Conservation (phyloP, 2,888 invertebrate genomes). For the Rhagium mordax region DNA sequence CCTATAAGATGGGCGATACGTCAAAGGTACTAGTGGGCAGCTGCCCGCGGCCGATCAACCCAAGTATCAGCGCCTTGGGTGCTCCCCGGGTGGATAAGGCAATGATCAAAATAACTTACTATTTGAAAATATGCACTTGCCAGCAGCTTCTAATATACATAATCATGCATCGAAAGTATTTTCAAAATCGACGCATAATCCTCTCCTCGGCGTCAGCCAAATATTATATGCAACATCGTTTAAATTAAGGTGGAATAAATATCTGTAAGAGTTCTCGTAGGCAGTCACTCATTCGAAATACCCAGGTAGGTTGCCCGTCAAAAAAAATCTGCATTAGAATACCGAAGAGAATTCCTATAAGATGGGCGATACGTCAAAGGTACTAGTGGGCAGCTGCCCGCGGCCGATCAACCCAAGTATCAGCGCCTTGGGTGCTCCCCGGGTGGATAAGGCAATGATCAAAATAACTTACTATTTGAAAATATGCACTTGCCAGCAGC, state of each 20-base stretch:
- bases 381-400: constrained; percentile 49
- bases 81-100: constrained; percentile 40
- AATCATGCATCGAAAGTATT: too few species aligned
- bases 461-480: too few species aligned
- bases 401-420: constrained; percentile 40
- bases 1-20: constrained; percentile 42
- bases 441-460: too few species aligned
- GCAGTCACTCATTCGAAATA: neutral
- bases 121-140: too few species aligned
- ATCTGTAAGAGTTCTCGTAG: neutral
- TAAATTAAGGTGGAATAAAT: neutral
- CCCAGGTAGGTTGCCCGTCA: constrained; percentile 9
- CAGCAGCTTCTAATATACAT: too few species aligned
- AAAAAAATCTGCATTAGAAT: constrained; percentile 41
- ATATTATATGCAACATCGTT: too few species aligned
- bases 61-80: constrained; percentile 17
- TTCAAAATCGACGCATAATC: too few species aligned
- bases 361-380: constrained; percentile 40
- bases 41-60: constrained; percentile 48
- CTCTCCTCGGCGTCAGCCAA: too few species aligned
- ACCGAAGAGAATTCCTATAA: constrained; percentile 41
- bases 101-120: too few species aligned
- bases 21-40: constrained; percentile 45
- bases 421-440: constrained; percentile 34
- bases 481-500: too few species aligned